Conservation (phyloP, 2,113 vertebrate genomes). For the Hydrochoerus hydrochaeris region DNA sequence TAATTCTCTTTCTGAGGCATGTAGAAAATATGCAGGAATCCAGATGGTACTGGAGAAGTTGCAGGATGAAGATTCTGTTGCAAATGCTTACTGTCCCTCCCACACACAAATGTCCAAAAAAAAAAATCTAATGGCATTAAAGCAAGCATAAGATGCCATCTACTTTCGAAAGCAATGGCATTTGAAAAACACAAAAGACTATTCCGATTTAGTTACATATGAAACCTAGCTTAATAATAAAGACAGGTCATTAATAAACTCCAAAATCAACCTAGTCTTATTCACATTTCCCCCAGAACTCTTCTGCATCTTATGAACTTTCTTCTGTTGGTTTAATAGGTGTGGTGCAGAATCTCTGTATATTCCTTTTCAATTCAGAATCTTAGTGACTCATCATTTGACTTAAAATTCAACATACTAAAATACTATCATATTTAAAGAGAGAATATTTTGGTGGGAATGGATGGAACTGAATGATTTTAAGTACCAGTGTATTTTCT, state of each 20-base stretch:
- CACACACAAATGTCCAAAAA: slow-evolving; percentile 70
- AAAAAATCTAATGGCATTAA: slow-evolving; percentile 49
- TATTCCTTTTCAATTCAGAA: not conserved
- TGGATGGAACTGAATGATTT: not conserved
- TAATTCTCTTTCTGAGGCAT: slow-evolving; percentile 68
- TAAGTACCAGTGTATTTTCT: not conserved
- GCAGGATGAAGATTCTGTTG: slow-evolving; percentile 55
- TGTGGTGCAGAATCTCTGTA: not conserved
- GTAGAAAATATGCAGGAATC: slow-evolving; percentile 54
- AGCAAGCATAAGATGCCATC: not conserved
- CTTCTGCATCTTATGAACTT: not conserved
- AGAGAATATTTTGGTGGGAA: not conserved
- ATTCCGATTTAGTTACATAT: not conserved
- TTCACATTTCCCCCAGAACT: not conserved
- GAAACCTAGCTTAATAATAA: not conserved
- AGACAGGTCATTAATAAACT: not conserved
- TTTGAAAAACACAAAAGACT: slow-evolving; percentile 10
- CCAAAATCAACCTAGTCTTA: not conserved
- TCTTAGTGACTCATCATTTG: not conserved
- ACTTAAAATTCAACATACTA: not conserved
- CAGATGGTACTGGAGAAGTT: slow-evolving; percentile 62
- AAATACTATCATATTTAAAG: not conserved
- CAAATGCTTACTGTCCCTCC: slow-evolving; percentile 66
- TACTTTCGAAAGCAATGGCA: not conserved
- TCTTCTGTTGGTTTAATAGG: not conserved